Evolutionary conservation across 2,113 vertebrate species (phyloP), one percentile per base, ranked within the genome.

Genomic region (Chionodraco myersi): DNA sequence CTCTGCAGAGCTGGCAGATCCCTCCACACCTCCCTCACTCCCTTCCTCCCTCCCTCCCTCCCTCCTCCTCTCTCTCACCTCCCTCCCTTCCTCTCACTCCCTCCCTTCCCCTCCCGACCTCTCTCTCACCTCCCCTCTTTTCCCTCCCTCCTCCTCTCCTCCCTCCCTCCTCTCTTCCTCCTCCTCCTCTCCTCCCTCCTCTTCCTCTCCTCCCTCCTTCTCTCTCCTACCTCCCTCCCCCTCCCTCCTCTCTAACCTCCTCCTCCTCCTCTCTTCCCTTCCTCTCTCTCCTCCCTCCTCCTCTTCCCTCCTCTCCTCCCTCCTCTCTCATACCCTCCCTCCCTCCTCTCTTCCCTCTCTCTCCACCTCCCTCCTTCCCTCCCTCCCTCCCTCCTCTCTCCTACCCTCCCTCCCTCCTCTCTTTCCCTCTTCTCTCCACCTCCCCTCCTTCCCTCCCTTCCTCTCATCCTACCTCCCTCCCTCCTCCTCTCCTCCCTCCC

Each of bases 1-100:
- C 45, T 73, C 84, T 82, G 88, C 63, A 82, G 67, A 63, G 76
- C 71, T 34, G 58, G 44, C 53, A 60, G 30, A n/a, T 51, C 58
- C 13, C 45, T 34, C 67, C 5, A 4, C 10, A 9, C 3, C 36
- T n/a, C 47, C 63, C 9, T 59, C 26, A 15, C 51, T 58, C 21
- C 3, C 58, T 1, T n/a, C 51, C 66, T 7, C 34, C 52, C 51
- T 30, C 23, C 5, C 21, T 26, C 59, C 1, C 30, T 12, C 18
- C 14, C 5, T 5, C 0, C 14, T 5, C 14, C 47, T 48, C 2
- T 5, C 47, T 13, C 3, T 3, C 13, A 30, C 58, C 53, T 30
- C 7, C 52, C 48, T 53, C 13, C 74, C 3, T 30, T 1, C 36
- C 36, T 5, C 14, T 34, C 44, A 16, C 49, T 54, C 26, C 26